These are phyloP conservation scores for Odontamblyopus rebecca DNA, from an alignment of 2,797 vertebrate genomes.

Conservation along the genomic window DNA sequence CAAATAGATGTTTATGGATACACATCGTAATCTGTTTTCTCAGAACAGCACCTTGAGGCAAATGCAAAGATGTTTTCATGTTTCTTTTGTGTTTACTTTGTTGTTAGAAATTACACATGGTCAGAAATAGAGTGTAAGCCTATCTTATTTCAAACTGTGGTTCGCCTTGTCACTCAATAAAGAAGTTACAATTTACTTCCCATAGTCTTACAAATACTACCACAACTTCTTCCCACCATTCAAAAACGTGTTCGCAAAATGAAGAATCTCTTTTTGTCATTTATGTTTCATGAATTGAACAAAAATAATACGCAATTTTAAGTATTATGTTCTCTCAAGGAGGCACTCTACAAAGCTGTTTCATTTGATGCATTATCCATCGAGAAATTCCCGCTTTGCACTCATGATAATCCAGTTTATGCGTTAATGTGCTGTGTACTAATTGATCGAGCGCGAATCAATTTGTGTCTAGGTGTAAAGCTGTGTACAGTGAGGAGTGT, in stretches of 20 bases:
- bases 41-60: conserved; percentile 16
- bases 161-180: neutral
- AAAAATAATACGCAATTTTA: neutral
- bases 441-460: conserved; percentile 30
- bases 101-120: too few species aligned
- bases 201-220: neutral
- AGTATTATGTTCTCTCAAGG: conserved; percentile 1
- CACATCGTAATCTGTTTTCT: conserved; percentile 33
- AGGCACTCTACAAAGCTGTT: neutral
- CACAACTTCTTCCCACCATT: too few species aligned
- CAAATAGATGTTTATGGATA: conserved; percentile 31
- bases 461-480: conserved; percentile 16
- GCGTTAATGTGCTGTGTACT: conserved; percentile 26
- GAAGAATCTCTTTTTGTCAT: too few species aligned
- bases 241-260: too few species aligned
- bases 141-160: neutral
- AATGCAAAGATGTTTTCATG: neutral
- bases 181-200: neutral
- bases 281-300: too few species aligned
- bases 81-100: neutral
- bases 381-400: conserved; percentile 29
- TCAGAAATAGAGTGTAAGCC: too few species aligned
- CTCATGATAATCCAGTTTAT: conserved; percentile 26
- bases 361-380: conserved; percentile 14
- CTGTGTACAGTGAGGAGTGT: conserved; percentile 1